phyloP scores from a whole-genome alignment of 1,140 invertebrate genomes.

The Ylistrum balloti region DNA sequence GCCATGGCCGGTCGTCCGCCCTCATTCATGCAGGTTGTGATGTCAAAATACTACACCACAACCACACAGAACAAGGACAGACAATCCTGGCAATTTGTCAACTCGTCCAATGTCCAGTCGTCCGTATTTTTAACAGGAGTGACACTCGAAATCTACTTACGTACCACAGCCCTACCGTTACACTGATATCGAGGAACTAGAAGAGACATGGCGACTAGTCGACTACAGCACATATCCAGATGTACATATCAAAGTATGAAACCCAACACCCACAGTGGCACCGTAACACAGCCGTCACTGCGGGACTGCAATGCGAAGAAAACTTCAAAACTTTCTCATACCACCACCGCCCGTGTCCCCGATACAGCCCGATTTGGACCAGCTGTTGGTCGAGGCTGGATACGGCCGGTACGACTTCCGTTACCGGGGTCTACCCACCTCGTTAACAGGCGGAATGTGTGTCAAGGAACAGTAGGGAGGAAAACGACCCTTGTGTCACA shows the following conservation, averaged over 20 bases:
- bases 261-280: background rate
- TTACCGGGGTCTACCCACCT: background rate
- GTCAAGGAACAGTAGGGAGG: slow-evolving; percentile 12
- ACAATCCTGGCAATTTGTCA: slow-evolving; percentile 16
- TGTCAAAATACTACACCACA: slow-evolving; percentile 77
- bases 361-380: slow-evolving; percentile 22
- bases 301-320: background rate
- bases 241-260: slow-evolving; percentile 40
- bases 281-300: background rate
- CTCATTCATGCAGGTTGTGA: slow-evolving; percentile 84
- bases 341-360: slow-evolving; percentile 20
- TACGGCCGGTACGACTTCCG: background rate
- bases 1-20: slow-evolving; percentile 58
- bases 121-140: background rate
- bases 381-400: background rate
- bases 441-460: slow-evolving; percentile 15
- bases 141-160: background rate
- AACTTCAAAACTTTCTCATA: slow-evolving; percentile 30
- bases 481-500: background rate
- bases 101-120: background rate
- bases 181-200: background rate
- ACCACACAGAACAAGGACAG: slow-evolving; percentile 80
- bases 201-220: background rate
- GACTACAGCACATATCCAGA: background rate
- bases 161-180: background rate